Evolutionary conservation across 35 echinoderm and acorn worm species (phyloP).

Genomic region (Diadema setosum): DNA sequence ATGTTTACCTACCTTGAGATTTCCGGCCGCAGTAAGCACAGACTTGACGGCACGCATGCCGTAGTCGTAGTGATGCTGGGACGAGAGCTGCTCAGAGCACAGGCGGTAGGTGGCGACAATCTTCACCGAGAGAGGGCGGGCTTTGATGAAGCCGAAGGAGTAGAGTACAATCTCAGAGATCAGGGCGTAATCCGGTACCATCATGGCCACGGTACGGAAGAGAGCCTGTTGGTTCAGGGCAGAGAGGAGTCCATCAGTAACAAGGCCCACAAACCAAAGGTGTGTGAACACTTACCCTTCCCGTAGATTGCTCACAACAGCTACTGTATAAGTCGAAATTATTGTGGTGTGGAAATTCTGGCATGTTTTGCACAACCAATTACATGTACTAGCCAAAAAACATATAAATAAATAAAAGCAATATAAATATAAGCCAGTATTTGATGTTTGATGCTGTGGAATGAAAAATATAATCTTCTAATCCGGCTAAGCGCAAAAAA

Average conservation of each 20-base stretch:
- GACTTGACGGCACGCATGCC: slow-evolving; percentile 99
- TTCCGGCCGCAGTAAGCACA: slow-evolving; percentile 95
- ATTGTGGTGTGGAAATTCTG: too few relatives aligned
- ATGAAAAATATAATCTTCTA: too few relatives aligned
- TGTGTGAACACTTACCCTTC: too few relatives aligned
- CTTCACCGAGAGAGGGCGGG: slow-evolving; percentile 93
- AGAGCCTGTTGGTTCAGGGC: slow-evolving; percentile 15
- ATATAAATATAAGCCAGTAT: too few relatives aligned
- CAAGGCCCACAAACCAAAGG: too few relatives aligned
- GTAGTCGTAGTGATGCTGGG: slow-evolving; percentile 91
- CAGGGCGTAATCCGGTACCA: slow-evolving; percentile 98
- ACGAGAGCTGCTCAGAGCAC: slow-evolving; percentile 94
- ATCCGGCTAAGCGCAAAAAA: too few relatives aligned
- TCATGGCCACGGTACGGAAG: slow-evolving; percentile 99
- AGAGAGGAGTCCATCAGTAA: too few relatives aligned
- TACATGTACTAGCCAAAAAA: background rate
- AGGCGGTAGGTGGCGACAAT: slow-evolving; percentile 96
- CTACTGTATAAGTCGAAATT: too few relatives aligned
- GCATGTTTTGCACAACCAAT: background rate
- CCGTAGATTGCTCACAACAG: too few relatives aligned
- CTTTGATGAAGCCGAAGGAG: slow-evolving; percentile 95
- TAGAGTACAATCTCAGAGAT: slow-evolving; percentile 99
- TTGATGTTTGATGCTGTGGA: too few relatives aligned
- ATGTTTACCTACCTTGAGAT: slow-evolving; percentile 72
- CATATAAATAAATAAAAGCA: background rate